Percentiles rank a stretch among this genome's conserved stretches.
Evolutionary conservation across 2,888 invertebrate genomes (phyloP).

Genomic region (Orthosia gracilis): DNA sequence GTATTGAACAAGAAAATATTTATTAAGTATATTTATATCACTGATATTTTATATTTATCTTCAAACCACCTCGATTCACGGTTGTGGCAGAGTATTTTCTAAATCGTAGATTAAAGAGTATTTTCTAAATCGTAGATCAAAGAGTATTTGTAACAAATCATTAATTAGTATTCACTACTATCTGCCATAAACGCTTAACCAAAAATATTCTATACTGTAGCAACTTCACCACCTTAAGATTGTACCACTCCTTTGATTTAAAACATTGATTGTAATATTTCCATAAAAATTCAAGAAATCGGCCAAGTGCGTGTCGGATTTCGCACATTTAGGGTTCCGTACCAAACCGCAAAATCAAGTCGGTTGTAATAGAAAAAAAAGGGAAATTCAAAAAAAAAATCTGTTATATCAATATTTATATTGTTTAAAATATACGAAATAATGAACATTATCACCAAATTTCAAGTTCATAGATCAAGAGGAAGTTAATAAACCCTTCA

Average conservation of each 20-base stretch:
- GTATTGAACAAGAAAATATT: constrained; percentile 32
- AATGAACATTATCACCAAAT: too few relatives aligned
- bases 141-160: constrained; percentile 76
- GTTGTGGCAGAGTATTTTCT: constrained; percentile 80
- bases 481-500: too few relatives aligned
- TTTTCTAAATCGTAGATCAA: too few relatives aligned
- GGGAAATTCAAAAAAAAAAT: too few relatives aligned
- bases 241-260: constrained; percentile 32
- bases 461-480: too few relatives aligned
- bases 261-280: constrained; percentile 3
- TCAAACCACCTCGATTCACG: constrained; percentile 78
- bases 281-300: neutral
- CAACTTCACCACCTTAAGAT: constrained; percentile 58
- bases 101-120: too few relatives aligned
- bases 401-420: too few relatives aligned
- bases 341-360: too few relatives aligned
- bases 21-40: constrained; percentile 69
- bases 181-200: constrained; percentile 66
- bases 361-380: too few relatives aligned
- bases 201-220: constrained; percentile 68
- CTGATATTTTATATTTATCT: constrained; percentile 71
- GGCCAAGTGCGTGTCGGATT: too few relatives aligned
- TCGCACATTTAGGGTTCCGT: too few relatives aligned
- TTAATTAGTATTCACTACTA: constrained; percentile 69
- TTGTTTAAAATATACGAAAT: too few relatives aligned